A percentile compares a stretch with the other conserved stretches of the same genome.
These are phyloP conservation scores for Chrysina gloriosa DNA, from an alignment of 2,888 invertebrate genomes.

Conservation along the genomic window DNA sequence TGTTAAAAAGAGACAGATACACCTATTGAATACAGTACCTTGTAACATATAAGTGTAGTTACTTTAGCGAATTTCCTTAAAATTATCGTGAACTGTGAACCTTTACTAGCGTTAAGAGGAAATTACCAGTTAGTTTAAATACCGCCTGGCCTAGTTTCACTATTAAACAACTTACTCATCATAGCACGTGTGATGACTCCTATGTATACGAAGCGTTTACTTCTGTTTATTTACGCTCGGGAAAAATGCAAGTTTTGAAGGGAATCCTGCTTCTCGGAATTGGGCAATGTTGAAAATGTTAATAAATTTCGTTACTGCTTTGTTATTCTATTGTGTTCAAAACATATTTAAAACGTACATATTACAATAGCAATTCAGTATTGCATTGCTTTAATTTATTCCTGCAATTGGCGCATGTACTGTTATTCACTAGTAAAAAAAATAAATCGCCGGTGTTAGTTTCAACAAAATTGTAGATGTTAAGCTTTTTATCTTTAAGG, in stretches of 20 bases:
- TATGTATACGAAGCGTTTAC: background rate
- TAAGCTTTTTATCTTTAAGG: too few relatives aligned
- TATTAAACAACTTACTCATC: conserved; percentile 27
- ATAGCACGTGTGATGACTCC: conserved; percentile 44
- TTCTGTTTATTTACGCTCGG: conserved; percentile 5
- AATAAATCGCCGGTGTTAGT: too few relatives aligned
- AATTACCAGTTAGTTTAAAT: conserved; percentile 31
- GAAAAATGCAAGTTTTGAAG: conserved; percentile 8
- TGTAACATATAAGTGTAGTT: background rate
- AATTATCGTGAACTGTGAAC: conserved; percentile 10
- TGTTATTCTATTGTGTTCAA: too few relatives aligned
- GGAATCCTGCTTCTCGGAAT: background rate
- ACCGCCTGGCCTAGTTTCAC: conserved; percentile 18
- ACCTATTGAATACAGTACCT: background rate
- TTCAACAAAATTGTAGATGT: too few relatives aligned
- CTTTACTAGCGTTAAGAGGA: conserved; percentile 9
- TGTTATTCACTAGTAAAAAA: too few relatives aligned
- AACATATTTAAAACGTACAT: too few relatives aligned
- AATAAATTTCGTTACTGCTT: too few relatives aligned
- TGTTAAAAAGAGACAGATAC: too few relatives aligned
- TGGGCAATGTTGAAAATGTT: too few relatives aligned
- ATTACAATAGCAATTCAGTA: too few relatives aligned
- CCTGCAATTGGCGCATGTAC: too few relatives aligned
- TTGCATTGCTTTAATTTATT: too few relatives aligned
- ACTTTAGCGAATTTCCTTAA: background rate